A percentile compares a stretch with the other conserved stretches of the same genome.
These are phyloP conservation scores for Malurus alboscapulatus DNA, from an alignment of 2,113 vertebrate species.

Conservation along the genomic window DNA sequence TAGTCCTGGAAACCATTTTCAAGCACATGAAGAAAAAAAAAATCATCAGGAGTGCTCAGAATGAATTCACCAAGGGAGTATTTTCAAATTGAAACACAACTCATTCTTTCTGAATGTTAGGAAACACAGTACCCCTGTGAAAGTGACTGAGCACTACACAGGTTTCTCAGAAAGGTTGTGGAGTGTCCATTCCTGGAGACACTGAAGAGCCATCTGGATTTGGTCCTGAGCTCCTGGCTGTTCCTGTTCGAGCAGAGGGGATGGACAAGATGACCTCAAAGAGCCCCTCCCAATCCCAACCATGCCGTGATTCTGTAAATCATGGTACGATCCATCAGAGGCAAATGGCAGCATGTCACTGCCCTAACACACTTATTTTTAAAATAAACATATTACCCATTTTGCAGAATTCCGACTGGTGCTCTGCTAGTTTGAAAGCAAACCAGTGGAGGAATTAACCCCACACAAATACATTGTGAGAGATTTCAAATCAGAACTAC, in stretches of 20 bases:
- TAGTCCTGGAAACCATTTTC: neutral
- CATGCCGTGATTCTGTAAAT: neutral
- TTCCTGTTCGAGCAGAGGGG: neutral
- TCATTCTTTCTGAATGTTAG: neutral
- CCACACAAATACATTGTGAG: too few species aligned
- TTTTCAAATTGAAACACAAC: neutral
- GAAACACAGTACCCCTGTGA: neutral
- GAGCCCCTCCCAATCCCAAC: neutral
- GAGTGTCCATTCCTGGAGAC: neutral
- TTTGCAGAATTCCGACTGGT: neutral
- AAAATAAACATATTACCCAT: neutral
- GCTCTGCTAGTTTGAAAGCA: too few species aligned
- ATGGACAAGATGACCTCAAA: neutral
- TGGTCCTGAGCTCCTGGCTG: neutral
- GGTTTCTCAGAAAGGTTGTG: neutral
- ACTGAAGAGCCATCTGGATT: neutral
- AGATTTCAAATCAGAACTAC: too few species aligned
- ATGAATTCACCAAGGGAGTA: neutral
- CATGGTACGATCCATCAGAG: fast-evolving
- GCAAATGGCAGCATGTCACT: neutral
- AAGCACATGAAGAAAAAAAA: neutral
- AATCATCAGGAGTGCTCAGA: neutral
- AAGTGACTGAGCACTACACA: neutral
- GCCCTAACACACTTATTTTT: neutral
- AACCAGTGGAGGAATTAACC: too few species aligned